phyloP scores from a whole-genome alignment of 2,797 vertebrate genomes.

The Anguilla marmorata region DNA sequence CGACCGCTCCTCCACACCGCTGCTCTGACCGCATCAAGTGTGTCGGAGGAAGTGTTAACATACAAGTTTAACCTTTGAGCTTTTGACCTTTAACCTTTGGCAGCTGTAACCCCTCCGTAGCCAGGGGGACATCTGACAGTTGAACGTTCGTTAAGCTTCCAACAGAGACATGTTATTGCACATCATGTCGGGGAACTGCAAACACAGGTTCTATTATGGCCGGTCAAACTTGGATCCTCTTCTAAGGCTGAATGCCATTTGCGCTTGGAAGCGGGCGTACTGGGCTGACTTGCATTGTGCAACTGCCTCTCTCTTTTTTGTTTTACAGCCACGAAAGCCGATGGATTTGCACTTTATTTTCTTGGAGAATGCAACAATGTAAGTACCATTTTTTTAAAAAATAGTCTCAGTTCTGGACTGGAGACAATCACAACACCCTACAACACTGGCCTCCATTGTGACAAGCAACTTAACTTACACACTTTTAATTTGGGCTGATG shows the following conservation, averaged over 20 bases:
- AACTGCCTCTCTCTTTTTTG: constrained; percentile 31
- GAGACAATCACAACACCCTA: neutral
- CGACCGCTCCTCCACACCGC: too few relatives aligned
- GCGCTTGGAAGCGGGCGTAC: neutral
- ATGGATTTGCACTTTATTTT: constrained; percentile 99
- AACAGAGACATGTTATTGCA: neutral
- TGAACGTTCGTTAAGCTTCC: neutral
- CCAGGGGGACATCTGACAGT: neutral
- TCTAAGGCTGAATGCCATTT: neutral
- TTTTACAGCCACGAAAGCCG: constrained; percentile 94
- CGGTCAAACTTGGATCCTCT: neutral
- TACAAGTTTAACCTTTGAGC: neutral
- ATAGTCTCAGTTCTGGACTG: neutral
- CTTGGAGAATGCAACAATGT: constrained; percentile 99
- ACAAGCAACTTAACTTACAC: neutral
- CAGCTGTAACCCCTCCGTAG: neutral
- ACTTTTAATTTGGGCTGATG: constrained; percentile 1
- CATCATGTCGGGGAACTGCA: neutral
- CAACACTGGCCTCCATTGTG: neutral
- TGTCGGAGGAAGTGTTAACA: neutral
- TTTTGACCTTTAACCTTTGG: neutral
- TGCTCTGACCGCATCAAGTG: neutral
- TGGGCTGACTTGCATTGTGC: neutral
- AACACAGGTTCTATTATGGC: neutral
- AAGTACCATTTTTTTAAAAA: constrained; percentile 69